Evolutionary conservation across 2,888 invertebrate genomes (phyloP).

Genomic region (Anorthoa munda): DNA sequence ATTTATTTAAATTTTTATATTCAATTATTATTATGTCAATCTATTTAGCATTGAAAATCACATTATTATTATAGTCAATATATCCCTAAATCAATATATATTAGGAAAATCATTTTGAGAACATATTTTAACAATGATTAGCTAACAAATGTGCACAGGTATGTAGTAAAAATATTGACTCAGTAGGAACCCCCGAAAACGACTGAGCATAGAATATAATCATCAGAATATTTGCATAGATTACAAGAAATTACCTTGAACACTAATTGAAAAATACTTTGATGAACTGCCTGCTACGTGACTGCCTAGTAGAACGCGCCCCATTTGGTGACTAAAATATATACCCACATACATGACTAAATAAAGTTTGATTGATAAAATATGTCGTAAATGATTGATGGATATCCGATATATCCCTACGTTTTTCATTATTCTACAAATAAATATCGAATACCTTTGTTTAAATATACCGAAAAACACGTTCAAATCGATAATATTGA

Average conservation of each 20-base stretch:
- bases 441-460: neutral
- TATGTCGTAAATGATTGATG: conserved; percentile 3
- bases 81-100: neutral
- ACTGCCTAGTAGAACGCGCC: neutral
- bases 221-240: conserved; percentile 29
- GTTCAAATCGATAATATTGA: neutral
- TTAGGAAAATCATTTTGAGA: conserved; percentile 28
- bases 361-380: neutral
- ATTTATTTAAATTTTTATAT: neutral
- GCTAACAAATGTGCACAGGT: conserved; percentile 5
- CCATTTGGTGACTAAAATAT: neutral
- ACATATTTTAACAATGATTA: conserved; percentile 1
- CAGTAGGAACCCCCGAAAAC: conserved; percentile 8
- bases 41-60: conserved; percentile 14
- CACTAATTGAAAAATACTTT: conserved; percentile 22
- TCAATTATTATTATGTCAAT: too few species aligned
- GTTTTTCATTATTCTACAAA: conserved; percentile 23
- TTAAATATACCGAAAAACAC: neutral
- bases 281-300: neutral
- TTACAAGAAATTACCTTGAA: conserved; percentile 38
- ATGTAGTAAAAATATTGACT: conserved; percentile 23
- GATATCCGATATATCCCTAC: neutral
- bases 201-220: neutral
- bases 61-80: neutral
- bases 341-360: conserved; percentile 10